These are phyloP conservation scores for Lophius americanus DNA, from an alignment of 2,797 vertebrate species.

Conservation along the genomic window DNA sequence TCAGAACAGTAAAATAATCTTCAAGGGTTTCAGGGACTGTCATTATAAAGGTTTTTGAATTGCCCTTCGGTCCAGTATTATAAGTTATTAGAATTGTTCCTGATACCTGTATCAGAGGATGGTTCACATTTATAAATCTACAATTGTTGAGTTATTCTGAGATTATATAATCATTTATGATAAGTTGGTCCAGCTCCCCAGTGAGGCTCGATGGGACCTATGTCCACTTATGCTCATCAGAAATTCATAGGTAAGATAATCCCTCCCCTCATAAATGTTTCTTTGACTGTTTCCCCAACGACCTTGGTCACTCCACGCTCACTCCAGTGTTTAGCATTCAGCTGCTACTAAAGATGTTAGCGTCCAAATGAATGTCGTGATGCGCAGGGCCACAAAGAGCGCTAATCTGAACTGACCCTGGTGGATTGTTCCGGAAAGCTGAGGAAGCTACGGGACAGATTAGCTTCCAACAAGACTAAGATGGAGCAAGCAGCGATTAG, in stretches of 20 bases:
- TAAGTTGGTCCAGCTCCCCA: conserved; percentile 36
- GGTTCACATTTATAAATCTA: background rate
- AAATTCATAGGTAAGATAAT: conserved; percentile 79
- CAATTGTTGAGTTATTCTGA: conserved; percentile 19
- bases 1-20: no score
- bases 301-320: conserved; percentile 46
- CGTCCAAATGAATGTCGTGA: conserved; percentile 87
- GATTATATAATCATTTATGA: conserved; percentile 32
- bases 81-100: background rate
- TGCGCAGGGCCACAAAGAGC: conserved; percentile 84
- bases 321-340: conserved; percentile 87
- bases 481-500: conserved; percentile 92
- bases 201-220: conserved; percentile 56
- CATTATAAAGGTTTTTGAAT: background rate
- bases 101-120: background rate
- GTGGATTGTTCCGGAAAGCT: conserved; percentile 89
- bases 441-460: conserved; percentile 87
- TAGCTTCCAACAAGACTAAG: conserved; percentile 90
- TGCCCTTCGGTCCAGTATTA: no score
- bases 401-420: conserved; percentile 91
- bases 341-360: conserved; percentile 92
- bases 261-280: conserved; percentile 70
- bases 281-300: conserved; percentile 56
- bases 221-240: conserved; percentile 72
- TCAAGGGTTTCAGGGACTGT: no score